phyloP scores from a whole-genome alignment of 2,113 vertebrate genomes.

The Petroica traversi region DNA sequence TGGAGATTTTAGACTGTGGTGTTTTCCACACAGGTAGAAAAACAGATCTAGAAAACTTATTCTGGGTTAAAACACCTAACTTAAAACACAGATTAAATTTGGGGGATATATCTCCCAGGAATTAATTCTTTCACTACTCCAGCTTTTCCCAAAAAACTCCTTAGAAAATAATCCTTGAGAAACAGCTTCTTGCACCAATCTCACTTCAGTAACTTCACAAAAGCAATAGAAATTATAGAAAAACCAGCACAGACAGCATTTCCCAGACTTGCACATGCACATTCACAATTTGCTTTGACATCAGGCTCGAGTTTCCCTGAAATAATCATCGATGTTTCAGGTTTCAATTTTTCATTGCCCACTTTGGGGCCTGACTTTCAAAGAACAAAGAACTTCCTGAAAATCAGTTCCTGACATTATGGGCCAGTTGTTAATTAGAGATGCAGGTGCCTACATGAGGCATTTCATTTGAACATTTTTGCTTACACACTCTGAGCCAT shows the following conservation, averaged over 20 bases:
- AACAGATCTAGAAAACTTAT: neutral
- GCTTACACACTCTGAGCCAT: neutral
- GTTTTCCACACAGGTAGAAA: neutral
- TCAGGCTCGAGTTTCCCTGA: neutral
- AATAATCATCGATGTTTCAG: neutral
- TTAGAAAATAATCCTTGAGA: neutral
- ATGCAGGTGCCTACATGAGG: neutral
- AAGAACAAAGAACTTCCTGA: conserved; percentile 58
- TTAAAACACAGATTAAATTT: neutral
- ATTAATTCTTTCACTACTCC: neutral
- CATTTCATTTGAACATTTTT: neutral
- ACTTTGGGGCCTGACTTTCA: conserved; percentile 30
- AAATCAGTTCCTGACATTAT: conserved; percentile 37
- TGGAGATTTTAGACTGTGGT: neutral
- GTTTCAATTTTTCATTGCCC: neutral
- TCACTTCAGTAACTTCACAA: neutral
- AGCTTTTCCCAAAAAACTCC: neutral
- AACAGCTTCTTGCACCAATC: neutral
- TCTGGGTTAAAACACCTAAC: neutral
- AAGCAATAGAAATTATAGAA: neutral
- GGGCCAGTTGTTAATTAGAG: neutral
- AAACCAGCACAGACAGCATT: neutral
- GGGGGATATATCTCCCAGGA: neutral
- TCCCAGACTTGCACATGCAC: neutral
- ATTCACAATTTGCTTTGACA: neutral